These are phyloP conservation scores for Taurulus bubalis DNA, from an alignment of 2,113 vertebrate genomes.

Conservation along the genomic window DNA sequence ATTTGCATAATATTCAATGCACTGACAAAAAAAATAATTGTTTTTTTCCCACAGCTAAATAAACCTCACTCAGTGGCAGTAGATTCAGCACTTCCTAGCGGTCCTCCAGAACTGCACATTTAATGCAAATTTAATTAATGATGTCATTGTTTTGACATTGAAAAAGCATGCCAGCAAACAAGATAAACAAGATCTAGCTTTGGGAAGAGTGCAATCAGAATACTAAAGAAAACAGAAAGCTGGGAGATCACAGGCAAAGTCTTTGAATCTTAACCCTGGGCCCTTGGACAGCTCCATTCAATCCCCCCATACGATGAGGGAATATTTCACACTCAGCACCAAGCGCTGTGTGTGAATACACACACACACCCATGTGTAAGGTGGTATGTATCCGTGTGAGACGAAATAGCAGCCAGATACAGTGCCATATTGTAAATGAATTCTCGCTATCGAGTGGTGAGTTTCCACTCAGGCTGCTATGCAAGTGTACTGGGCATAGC, in stretches of 20 bases:
- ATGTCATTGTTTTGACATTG: conserved; percentile 82
- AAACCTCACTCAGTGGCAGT: conserved; percentile 19
- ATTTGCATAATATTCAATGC: conserved; percentile 23
- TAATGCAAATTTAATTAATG: conserved; percentile 72
- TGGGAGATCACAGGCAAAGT: conserved; percentile 53
- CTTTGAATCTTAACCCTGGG: conserved; percentile 63
- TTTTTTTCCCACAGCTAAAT: conserved; percentile 6
- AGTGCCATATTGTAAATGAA: conserved; percentile 73
- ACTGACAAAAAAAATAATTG: neutral
- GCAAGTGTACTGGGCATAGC: conserved; percentile 43
- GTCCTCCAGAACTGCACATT: conserved; percentile 53
- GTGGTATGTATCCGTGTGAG: conserved; percentile 33
- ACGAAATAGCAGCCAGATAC: conserved; percentile 57
- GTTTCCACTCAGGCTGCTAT: conserved; percentile 58
- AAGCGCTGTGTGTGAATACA: conserved; percentile 21
- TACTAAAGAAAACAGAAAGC: conserved; percentile 62
- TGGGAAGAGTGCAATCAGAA: conserved; percentile 55
- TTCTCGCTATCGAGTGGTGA: conserved; percentile 42
- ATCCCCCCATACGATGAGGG: conserved; percentile 37
- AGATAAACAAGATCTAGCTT: conserved; percentile 67
- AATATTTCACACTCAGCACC: conserved; percentile 33
- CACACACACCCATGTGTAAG: conserved; percentile 3
- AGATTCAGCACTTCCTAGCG: conserved; percentile 35
- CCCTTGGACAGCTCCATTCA: conserved; percentile 34
- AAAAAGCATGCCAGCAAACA: conserved; percentile 63